These are phyloP conservation scores for Notarius quadriscutis DNA, from an alignment of 2,113 vertebrate genomes.

Conservation along the genomic window DNA sequence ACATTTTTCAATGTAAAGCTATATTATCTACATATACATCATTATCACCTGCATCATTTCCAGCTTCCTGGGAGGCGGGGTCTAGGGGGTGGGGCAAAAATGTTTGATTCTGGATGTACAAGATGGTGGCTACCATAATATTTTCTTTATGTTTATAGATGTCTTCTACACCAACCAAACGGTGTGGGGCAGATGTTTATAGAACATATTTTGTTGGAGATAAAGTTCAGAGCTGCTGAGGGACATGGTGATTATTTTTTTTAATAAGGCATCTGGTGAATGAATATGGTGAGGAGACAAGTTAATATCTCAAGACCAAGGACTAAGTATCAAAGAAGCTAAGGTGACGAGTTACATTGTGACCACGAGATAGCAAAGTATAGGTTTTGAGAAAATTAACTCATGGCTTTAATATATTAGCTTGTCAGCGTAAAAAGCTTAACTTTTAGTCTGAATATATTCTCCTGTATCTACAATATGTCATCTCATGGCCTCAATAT, in stretches of 20 bases:
- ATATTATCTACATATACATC: no score
- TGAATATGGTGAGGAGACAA: background rate
- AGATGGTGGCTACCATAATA: background rate
- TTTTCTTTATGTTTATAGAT: background rate
- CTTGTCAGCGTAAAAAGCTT: no score
- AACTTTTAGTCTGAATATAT: no score
- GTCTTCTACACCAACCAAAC: background rate
- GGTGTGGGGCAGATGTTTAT: background rate
- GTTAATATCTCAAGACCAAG: background rate
- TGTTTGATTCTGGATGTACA: no score
- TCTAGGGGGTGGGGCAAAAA: background rate
- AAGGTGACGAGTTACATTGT: background rate
- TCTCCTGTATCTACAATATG: no score
- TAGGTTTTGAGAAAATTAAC: no score
- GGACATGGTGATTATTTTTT: background rate
- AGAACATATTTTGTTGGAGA: background rate
- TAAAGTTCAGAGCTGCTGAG: background rate
- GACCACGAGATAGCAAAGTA: background rate
- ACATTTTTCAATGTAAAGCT: background rate
- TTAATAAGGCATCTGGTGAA: background rate
- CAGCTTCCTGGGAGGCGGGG: no score
- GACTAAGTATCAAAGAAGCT: background rate
- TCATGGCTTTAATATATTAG: no score
- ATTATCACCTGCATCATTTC: background rate
- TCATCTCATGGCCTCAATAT: no score